phyloP scores from a whole-genome alignment of 2,797 vertebrate species.

The Siniperca undulata region DNA sequence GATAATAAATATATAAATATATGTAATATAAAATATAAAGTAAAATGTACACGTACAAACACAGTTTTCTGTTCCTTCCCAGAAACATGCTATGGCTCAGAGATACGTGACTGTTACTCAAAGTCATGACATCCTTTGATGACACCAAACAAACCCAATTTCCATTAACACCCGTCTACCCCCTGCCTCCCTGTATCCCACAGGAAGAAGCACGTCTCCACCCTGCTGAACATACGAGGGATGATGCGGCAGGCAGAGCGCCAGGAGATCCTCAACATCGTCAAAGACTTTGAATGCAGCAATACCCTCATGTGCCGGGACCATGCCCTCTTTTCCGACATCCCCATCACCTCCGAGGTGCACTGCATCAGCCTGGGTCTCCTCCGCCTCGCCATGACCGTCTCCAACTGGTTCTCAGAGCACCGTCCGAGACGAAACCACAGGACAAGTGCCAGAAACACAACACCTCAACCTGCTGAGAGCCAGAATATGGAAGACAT shows the following conservation, averaged over 20 bases:
- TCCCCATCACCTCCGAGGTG: conserved; percentile 86
- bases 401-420: conserved; percentile 86
- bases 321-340: conserved; percentile 88
- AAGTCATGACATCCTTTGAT: conserved; percentile 25
- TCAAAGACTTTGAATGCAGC: conserved; percentile 88
- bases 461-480: conserved; percentile 44
- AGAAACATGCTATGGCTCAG: conserved; percentile 54
- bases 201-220: conserved; percentile 91
- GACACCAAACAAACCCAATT: conserved; percentile 39
- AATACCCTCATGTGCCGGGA: conserved; percentile 73
- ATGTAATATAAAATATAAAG: background rate
- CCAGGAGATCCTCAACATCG: conserved; percentile 91
- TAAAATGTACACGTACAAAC: background rate
- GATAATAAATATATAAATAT: background rate
- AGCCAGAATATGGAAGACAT: conserved; percentile 58
- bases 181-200: conserved; percentile 43
- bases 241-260: conserved; percentile 86
- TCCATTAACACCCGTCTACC: conserved; percentile 47
- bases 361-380: conserved; percentile 86
- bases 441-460: conserved; percentile 31
- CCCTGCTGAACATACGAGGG: conserved; percentile 91
- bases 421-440: conserved; percentile 68
- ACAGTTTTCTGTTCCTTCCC: conserved; percentile 12
- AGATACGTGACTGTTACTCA: conserved; percentile 29
- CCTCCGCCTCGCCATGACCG: conserved; percentile 83